Conservation (phyloP, 2,113 vertebrate species). For the Labeo rohita region DNA sequence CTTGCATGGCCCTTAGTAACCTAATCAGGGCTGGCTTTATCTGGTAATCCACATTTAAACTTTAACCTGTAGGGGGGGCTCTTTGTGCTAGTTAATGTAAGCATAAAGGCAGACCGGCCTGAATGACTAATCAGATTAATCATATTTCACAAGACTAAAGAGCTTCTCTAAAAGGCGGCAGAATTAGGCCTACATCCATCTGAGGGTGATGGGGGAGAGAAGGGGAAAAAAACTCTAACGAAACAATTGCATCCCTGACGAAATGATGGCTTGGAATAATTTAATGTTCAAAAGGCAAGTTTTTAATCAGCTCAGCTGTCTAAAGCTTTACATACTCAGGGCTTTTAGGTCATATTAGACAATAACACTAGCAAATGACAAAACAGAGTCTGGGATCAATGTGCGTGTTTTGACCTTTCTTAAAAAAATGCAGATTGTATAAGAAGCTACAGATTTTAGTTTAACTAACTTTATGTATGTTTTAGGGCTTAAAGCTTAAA, state of each 20-base stretch:
- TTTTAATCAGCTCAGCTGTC: constrained; percentile 76
- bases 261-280: constrained; percentile 74
- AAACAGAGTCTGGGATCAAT: constrained; percentile 38
- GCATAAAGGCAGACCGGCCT: constrained; percentile 86
- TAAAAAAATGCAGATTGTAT: not conserved
- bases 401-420: not conserved
- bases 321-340: constrained; percentile 63
- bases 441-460: not conserved
- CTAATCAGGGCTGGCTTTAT: constrained; percentile 94
- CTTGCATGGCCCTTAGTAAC: constrained; percentile 84
- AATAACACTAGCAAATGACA: constrained; percentile 60
- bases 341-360: constrained; percentile 66
- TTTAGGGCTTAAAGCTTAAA: not conserved
- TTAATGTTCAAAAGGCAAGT: constrained; percentile 74
- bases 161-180: constrained; percentile 86
- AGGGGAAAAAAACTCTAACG: constrained; percentile 63
- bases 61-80: constrained; percentile 98
- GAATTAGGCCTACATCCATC: constrained; percentile 84
- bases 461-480: not conserved
- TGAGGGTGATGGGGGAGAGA: constrained; percentile 40
- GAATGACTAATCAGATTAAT: constrained; percentile 99
- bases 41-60: constrained; percentile 99
- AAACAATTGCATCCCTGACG: constrained; percentile 70
- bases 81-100: constrained; percentile 98
- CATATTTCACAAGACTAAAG: constrained; percentile 91